These are phyloP conservation scores for Tupaia chinensis DNA, from an alignment of 2,113 vertebrate species.

Conservation along the genomic window DNA sequence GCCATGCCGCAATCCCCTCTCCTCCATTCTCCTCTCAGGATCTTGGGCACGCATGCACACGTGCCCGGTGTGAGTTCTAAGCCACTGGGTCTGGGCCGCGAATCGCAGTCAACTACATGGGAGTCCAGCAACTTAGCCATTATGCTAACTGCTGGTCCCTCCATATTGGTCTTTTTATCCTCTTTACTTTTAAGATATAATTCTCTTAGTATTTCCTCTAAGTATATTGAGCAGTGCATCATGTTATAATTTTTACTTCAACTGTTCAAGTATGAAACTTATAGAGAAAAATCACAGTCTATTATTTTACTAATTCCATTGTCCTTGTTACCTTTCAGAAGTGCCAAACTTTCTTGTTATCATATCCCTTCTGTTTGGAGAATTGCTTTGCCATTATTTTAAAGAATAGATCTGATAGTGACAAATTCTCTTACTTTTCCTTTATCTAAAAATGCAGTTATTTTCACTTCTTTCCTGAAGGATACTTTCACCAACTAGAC, in stretches of 20 bases:
- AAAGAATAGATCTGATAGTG: not conserved
- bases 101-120: too few species aligned
- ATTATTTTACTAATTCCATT: not conserved
- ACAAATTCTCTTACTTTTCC: not conserved
- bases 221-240: not conserved
- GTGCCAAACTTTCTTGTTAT: conserved; percentile 7
- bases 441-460: not conserved
- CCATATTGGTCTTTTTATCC: not conserved
- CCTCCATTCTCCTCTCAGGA: too few species aligned
- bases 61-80: too few species aligned
- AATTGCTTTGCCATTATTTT: not conserved
- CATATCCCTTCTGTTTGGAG: not conserved
- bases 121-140: too few species aligned
- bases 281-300: not conserved
- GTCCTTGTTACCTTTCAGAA: not conserved
- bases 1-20: too few species aligned
- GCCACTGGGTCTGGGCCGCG: too few species aligned
- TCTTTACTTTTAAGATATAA: not conserved
- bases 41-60: too few species aligned
- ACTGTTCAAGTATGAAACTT: not conserved
- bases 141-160: not conserved
- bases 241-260: not conserved
- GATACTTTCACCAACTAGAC: not conserved
- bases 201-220: not conserved
- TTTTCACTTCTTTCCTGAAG: not conserved